These are phyloP conservation scores for Spheniscus mendiculus DNA, from an alignment of 2,113 vertebrate genomes.

Conservation along the genomic window DNA sequence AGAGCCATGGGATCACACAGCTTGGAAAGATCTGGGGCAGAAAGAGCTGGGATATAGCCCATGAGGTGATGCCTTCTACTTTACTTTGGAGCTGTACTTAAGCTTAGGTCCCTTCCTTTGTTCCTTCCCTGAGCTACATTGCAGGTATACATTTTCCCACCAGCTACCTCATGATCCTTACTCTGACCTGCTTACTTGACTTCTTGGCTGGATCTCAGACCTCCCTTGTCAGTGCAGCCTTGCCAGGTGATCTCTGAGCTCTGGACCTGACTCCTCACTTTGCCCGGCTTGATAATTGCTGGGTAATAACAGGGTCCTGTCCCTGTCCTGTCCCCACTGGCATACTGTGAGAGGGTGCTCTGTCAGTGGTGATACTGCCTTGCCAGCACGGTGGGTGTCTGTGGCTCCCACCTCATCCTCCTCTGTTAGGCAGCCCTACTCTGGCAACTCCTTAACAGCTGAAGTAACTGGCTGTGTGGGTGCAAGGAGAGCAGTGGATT, in stretches of 20 bases:
- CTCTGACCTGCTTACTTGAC: neutral
- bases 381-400: rapidly evolving
- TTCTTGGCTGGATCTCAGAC: neutral
- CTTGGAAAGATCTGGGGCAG: neutral
- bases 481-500: neutral
- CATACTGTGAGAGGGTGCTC: neutral
- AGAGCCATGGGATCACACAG: neutral
- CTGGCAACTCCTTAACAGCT: neutral
- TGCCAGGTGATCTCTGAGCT: neutral
- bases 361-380: neutral
- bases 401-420: neutral
- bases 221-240: neutral
- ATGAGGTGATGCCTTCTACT: neutral
- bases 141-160: neutral
- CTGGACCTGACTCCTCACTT: neutral
- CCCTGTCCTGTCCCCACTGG: no score
- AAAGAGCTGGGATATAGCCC: neutral
- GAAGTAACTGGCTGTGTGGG: neutral
- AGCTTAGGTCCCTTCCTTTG: neutral
- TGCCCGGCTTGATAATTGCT: neutral
- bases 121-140: neutral
- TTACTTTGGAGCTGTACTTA: neutral
- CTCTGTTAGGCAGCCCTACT: neutral
- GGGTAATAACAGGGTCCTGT: rapidly evolving
- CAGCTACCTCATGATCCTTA: neutral